phyloP scores from a whole-genome alignment of 2,113 vertebrate genomes.

The Tapirus terrestris region DNA sequence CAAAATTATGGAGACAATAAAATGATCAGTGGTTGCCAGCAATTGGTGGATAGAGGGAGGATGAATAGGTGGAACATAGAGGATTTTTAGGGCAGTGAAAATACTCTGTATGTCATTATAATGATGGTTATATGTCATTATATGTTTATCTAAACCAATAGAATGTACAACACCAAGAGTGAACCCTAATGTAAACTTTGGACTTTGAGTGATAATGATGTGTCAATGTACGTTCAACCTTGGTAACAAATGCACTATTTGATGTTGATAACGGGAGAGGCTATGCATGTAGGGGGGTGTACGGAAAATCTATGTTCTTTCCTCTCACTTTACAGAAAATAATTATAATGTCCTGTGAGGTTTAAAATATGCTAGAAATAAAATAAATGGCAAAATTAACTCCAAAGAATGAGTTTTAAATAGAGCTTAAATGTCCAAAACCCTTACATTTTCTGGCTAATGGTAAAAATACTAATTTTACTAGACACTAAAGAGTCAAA shows the following conservation, averaged over 20 bases:
- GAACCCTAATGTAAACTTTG: neutral
- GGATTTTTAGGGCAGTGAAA: neutral
- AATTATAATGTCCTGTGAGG: neutral
- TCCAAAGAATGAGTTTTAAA: neutral
- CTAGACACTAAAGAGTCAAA: neutral
- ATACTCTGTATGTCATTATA: neutral
- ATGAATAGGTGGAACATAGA: neutral
- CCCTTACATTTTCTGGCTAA: neutral
- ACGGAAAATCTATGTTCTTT: neutral
- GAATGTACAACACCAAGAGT: neutral
- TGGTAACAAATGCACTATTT: neutral
- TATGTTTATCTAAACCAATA: neutral
- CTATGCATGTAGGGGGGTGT: neutral
- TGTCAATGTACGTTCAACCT: neutral
- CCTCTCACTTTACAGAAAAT: neutral
- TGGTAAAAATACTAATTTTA: neutral
- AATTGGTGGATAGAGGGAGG: neutral
- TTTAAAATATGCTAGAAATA: neutral
- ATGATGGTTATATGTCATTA: neutral
- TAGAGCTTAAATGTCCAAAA: neutral
- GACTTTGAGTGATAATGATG: neutral
- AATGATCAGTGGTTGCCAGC: neutral
- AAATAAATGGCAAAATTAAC: neutral
- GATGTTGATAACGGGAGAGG: neutral
- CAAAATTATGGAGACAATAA: neutral